phyloP scores from a whole-genome alignment of 2,797 vertebrate species.

The Acanthiza pusilla region DNA sequence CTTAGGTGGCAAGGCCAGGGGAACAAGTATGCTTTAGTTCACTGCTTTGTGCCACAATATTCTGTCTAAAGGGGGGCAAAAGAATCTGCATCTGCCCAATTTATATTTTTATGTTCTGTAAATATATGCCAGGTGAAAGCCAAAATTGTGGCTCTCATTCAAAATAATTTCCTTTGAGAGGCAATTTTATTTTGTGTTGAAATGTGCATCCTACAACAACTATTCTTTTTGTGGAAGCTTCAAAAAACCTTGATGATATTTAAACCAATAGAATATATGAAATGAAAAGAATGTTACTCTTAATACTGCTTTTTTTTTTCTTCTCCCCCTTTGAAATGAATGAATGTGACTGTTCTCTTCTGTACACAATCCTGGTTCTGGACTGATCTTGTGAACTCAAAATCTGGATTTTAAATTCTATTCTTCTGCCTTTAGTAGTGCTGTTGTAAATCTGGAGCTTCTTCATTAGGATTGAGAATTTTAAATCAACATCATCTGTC shows the following conservation, averaged over 20 bases:
- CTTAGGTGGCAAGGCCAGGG: not conserved
- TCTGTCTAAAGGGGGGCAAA: not conserved
- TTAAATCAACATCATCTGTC: not conserved
- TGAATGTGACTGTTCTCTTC: not conserved
- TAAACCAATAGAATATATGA: not conserved
- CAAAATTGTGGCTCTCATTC: not conserved
- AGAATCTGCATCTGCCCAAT: not conserved
- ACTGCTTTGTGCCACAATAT: not conserved
- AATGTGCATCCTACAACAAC: not conserved
- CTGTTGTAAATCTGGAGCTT: not conserved
- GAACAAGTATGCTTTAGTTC: not conserved
- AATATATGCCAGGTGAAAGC: not conserved
- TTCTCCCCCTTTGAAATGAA: not conserved
- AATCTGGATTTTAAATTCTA: not conserved
- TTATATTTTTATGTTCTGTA: not conserved
- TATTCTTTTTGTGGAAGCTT: not conserved
- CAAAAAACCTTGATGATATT: not conserved
- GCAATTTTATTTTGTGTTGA: not conserved
- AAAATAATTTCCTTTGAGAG: not conserved
- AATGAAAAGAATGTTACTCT: not conserved
- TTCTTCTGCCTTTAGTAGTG: not conserved
- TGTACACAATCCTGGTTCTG: not conserved
- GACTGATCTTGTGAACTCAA: not conserved
- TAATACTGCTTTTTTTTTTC: not conserved
- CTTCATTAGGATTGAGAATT: not conserved